Evolutionary conservation across 2,797 vertebrate species (phyloP), one percentile per base, ranked within the genome.

Genomic region (Hemibagrus guttatus): DNA sequence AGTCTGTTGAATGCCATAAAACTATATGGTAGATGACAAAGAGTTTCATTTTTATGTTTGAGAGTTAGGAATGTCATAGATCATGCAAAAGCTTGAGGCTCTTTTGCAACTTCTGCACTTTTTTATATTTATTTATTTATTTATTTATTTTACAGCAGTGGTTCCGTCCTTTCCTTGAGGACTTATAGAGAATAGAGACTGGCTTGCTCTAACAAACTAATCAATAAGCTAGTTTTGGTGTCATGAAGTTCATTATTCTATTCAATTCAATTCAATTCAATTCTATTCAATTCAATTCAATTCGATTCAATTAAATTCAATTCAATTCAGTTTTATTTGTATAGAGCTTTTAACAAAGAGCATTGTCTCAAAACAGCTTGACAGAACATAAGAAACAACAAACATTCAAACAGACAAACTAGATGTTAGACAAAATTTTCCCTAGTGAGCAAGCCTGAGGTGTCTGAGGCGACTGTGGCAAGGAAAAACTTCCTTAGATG

Each of bases 1-100:
- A 78, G 75, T 85, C 89, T 84, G 72, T 87, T 91, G 91, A 89
- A 89, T 84, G 79, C 90, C 83, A 90, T 87, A 88, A 89, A 91
- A 88, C 86, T 69, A 74, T 80, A 90, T 90, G 92, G 28, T 90
- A 88, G 84, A 76, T 85, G 68, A 85, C 86, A 87, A 84, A 83
- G 72, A 64, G 84, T 87, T 90, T 90, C 86, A 75, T 86, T 84
- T 89, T 87, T 89, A 84, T 31, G 52, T 85, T 76, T 82, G 75
- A 66, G 64, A 35, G 75, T 64, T 71, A 31, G 76, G 21, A 83
- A 31, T 42, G 81, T 81, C 42, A 63, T 76, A 80, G 54, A 87
- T 84, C 86, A 81, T 81, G 66, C 46, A 64, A 52, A 80, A 71
- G 64, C 66, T 72, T 72, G 19, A 52, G 72, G 63, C 81, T 69